A percentile compares a stretch with the other conserved stretches of the same genome.
phyloP scores from a whole-genome alignment of 2,888 invertebrate genomes.

The Antheraea yamamai region DNA sequence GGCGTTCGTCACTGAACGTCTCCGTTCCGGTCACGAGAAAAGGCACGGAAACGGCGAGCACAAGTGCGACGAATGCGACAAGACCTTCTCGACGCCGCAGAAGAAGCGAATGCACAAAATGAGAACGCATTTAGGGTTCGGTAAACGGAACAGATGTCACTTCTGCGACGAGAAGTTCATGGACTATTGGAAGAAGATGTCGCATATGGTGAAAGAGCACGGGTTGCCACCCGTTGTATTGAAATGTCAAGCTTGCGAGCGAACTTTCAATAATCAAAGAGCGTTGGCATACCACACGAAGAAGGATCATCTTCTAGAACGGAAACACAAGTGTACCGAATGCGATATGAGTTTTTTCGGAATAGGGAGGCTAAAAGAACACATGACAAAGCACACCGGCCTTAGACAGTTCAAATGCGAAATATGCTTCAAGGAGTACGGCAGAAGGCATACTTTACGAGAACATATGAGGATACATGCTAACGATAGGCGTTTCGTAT shows the following conservation, averaged over 20 bases:
- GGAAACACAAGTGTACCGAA: slow-evolving; percentile 62
- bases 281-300: slow-evolving; percentile 51
- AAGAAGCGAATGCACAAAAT: slow-evolving; percentile 37
- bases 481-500: slow-evolving; percentile 31
- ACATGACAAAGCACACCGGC: slow-evolving; percentile 59
- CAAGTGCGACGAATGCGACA: slow-evolving; percentile 54
- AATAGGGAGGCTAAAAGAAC: slow-evolving; percentile 44
- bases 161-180: slow-evolving; percentile 50
- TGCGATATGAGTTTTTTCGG: slow-evolving; percentile 66
- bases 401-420: slow-evolving; percentile 54
- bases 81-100: slow-evolving; percentile 42
- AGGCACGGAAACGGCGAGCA: slow-evolving; percentile 52
- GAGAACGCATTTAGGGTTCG: slow-evolving; percentile 34
- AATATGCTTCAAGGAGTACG: slow-evolving; percentile 56
- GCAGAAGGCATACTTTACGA: slow-evolving; percentile 48
- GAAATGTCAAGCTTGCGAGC: slow-evolving; percentile 59
- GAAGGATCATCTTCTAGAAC: slow-evolving; percentile 65
- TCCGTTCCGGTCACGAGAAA: slow-evolving; percentile 43
- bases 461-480: slow-evolving; percentile 55
- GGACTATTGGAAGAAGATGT: slow-evolving; percentile 56
- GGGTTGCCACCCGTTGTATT: slow-evolving; percentile 46
- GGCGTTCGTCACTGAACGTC: slow-evolving; percentile 47
- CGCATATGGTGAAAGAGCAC: slow-evolving; percentile 58
- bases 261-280: slow-evolving; percentile 52
- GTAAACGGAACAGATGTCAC: slow-evolving; percentile 49